phyloP scores from a whole-genome alignment of 2,888 invertebrate species.

The Brachynemurus nebulosus region DNA sequence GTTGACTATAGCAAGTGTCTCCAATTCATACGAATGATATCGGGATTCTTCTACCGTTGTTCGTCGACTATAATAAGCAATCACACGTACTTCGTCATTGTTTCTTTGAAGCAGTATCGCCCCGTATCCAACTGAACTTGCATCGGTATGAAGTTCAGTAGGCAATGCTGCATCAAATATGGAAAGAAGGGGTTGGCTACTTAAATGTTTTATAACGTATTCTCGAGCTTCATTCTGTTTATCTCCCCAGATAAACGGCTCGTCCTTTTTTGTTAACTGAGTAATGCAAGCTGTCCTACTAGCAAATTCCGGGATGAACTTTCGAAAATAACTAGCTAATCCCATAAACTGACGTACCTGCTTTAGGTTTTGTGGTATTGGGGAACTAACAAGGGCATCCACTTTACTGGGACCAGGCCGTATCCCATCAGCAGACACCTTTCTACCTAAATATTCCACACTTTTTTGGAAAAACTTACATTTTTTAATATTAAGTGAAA shows the following conservation, averaged over 20 bases:
- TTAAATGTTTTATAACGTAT: no score
- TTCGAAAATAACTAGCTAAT: conserved; percentile 18
- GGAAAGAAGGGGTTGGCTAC: no score
- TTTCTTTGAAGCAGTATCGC: conserved; percentile 10
- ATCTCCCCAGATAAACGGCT: conserved; percentile 14
- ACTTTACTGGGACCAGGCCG: conserved; percentile 20
- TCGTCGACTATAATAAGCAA: conserved; percentile 5
- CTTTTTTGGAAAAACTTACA: conserved; percentile 23
- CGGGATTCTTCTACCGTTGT: conserved; percentile 9
- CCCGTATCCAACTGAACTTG: conserved; percentile 13
- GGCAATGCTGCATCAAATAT: conserved; percentile 11
- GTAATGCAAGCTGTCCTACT: not conserved
- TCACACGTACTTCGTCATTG: conserved; percentile 2
- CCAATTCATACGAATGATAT: conserved; percentile 11
- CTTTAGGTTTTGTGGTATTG: not conserved
- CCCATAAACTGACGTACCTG: conserved; percentile 12
- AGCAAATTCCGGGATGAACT: conserved; percentile 15
- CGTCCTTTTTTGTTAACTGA: no score
- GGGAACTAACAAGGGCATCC: conserved; percentile 10
- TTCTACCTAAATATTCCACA: conserved; percentile 21
- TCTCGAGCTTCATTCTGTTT: no score
- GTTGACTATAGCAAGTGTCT: conserved; percentile 1
- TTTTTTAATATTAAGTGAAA: conserved; percentile 15
- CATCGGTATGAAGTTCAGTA: conserved; percentile 14
- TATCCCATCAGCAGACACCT: conserved; percentile 22